These are phyloP conservation scores for Beroe ovata DNA, from an alignment of 37 sponge, comb jelly and placozoan genomes.

Conservation along the genomic window DNA sequence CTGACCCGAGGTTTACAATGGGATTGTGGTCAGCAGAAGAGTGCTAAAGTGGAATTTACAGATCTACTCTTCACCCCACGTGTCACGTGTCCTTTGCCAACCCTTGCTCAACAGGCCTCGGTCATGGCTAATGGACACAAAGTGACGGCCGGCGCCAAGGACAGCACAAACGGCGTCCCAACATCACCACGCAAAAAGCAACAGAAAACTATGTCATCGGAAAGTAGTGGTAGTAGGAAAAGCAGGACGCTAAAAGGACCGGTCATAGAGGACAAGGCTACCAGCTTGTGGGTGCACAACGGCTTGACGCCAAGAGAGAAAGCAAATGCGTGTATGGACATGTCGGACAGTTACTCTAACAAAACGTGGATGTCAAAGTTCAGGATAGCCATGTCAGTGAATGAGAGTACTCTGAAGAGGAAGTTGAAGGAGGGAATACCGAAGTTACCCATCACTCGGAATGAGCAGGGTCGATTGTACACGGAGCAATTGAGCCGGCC, in stretches of 20 bases:
- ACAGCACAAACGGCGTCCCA: not conserved
- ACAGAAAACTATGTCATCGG: not conserved
- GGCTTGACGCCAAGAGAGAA: constrained; percentile 36
- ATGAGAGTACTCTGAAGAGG: constrained; percentile 66
- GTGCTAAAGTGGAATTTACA: constrained; percentile 56
- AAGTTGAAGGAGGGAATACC: constrained; percentile 45
- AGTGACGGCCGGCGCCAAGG: not conserved
- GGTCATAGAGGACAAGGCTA: constrained; percentile 31
- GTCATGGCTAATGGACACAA: not conserved
- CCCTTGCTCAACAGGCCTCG: not conserved
- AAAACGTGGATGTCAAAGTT: constrained; percentile 66
- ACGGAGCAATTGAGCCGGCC: not conserved
- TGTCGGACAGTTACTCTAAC: constrained; percentile 22
- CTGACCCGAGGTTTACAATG: constrained; percentile 44
- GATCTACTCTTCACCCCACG: constrained; percentile 56
- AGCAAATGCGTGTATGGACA: constrained; percentile 36
- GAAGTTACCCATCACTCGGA: not conserved
- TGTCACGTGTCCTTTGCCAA: not conserved
- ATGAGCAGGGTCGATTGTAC: constrained; percentile 40
- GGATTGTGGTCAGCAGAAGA: constrained; percentile 9
- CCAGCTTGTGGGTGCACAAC: constrained; percentile 57
- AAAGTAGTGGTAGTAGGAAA: not conserved
- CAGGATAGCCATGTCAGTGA: constrained; percentile 54
- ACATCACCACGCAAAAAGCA: not conserved
- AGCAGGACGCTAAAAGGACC: not conserved